Percentiles rank a stretch among this genome's conserved stretches.
These are phyloP conservation scores for Bombus polaris DNA, from an alignment of 1,140 invertebrate species.

Conservation along the genomic window DNA sequence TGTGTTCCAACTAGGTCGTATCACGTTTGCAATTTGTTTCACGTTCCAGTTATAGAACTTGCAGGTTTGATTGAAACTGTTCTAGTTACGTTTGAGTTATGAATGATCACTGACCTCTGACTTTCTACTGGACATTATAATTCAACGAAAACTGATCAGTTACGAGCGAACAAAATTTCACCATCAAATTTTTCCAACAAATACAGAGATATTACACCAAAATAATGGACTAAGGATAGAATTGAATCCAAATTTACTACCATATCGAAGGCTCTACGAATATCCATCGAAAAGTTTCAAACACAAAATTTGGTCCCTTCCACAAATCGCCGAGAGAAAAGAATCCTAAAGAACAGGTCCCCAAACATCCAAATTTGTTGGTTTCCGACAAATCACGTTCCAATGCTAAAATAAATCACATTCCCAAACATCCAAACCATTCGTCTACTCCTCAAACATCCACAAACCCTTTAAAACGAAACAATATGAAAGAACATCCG, in stretches of 20 bases:
- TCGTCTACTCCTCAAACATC: no score
- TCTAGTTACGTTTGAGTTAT: conserved; percentile 5
- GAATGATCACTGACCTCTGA: neutral
- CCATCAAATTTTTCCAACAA: neutral
- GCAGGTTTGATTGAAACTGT: neutral
- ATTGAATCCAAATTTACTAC: neutral
- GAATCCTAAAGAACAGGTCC: no score
- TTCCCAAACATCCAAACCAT: no score
- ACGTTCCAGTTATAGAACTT: neutral
- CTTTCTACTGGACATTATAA: neutral
- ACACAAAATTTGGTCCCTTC: no score
- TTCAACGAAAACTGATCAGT: neutral
- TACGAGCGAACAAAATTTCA: neutral
- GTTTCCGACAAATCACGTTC: no score
- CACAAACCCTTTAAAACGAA: no score
- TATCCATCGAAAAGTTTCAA: no score
- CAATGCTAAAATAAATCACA: no score
- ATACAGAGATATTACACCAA: neutral
- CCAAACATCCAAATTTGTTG: no score
- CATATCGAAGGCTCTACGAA: neutral
- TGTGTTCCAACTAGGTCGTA: neutral
- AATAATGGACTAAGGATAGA: accelerated
- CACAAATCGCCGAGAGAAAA: no score
- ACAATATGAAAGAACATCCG: no score
- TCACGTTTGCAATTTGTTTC: conserved; percentile 2